Percentiles rank a stretch among this genome's conserved stretches.
Conservation (phyloP, 2,888 invertebrate genomes). For the Erebia epiphron region DNA sequence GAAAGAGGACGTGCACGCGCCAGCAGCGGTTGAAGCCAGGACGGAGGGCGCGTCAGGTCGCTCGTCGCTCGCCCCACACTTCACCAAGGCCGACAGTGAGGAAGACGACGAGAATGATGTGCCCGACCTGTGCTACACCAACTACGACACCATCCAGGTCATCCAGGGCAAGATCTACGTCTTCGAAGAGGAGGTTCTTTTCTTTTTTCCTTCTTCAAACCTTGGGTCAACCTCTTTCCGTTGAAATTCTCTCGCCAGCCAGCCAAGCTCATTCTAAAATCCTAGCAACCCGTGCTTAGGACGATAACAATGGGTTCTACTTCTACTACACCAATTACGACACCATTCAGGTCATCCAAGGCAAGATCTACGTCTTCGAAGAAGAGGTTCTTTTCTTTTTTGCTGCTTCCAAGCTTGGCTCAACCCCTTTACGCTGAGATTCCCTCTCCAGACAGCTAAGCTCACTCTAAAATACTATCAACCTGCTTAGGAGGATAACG, state of each 20-base stretch:
- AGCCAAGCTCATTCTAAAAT: too few species aligned
- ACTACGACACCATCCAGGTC: slow-evolving; percentile 86
- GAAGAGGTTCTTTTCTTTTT: slow-evolving; percentile 61
- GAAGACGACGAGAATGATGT: slow-evolving; percentile 57
- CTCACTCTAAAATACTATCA: too few species aligned
- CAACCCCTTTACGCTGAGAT: too few species aligned
- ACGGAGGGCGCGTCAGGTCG: slow-evolving; percentile 45
- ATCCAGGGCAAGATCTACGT: slow-evolving; percentile 76
- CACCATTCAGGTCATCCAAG: slow-evolving; percentile 84
- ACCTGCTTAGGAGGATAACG: too few species aligned
- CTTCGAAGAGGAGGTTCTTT: slow-evolving; percentile 71
- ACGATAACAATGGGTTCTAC: too few species aligned
- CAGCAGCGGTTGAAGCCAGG: slow-evolving; percentile 43
- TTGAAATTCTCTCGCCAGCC: too few species aligned
- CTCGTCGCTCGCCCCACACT: slow-evolving; percentile 57
- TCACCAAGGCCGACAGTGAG: slow-evolving; percentile 56
- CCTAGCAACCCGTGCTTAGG: too few species aligned
- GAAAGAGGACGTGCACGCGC: slow-evolving; percentile 44
- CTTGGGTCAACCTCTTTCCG: too few species aligned
- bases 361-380: slow-evolving; percentile 71
- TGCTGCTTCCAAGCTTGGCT: too few species aligned
- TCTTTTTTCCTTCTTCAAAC: neutral
- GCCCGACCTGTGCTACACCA: slow-evolving; percentile 86
- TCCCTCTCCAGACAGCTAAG: too few species aligned
- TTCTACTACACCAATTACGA: too few species aligned